Conservation (phyloP, 2,888 invertebrate genomes). For the Neria commutata region DNA sequence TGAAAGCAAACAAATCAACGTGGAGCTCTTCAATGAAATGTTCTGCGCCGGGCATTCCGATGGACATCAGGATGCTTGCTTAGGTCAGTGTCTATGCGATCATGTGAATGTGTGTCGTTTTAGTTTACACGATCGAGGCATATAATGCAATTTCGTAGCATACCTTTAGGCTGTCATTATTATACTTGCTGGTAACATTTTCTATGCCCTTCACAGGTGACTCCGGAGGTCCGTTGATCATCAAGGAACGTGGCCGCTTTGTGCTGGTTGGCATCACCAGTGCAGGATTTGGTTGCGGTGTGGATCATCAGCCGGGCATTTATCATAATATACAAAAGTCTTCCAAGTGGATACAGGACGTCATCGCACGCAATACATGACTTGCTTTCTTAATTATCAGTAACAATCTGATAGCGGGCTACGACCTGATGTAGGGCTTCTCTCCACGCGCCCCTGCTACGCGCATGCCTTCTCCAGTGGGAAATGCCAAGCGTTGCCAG, state of each 20-base stretch:
- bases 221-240: conserved; percentile 79
- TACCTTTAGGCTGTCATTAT: conserved; percentile 36
- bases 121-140: background rate
- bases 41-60: conserved; percentile 84
- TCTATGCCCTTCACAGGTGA: conserved; percentile 66
- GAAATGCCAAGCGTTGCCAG: too few relatives aligned
- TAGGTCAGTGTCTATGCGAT: conserved; percentile 64
- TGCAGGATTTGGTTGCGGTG: conserved; percentile 85
- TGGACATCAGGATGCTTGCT: conserved; percentile 81
- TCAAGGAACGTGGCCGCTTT: conserved; percentile 72
- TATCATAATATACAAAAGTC: conserved; percentile 81
- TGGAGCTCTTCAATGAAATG: conserved; percentile 79
- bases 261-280: conserved; percentile 82
- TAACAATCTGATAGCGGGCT: too few relatives aligned
- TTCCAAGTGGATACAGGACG: conserved; percentile 71
- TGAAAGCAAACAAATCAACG: conserved; percentile 77
- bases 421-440: too few relatives aligned
- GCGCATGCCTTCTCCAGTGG: too few relatives aligned
- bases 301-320: conserved; percentile 84
- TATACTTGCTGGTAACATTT: background rate
- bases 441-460: too few relatives aligned
- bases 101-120: background rate
- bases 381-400: conserved; percentile 24
- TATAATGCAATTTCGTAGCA: conserved; percentile 23
- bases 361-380: conserved; percentile 60